phyloP scores from a whole-genome alignment of 1,140 invertebrate genomes.

The Thaumatotibia leucotreta region DNA sequence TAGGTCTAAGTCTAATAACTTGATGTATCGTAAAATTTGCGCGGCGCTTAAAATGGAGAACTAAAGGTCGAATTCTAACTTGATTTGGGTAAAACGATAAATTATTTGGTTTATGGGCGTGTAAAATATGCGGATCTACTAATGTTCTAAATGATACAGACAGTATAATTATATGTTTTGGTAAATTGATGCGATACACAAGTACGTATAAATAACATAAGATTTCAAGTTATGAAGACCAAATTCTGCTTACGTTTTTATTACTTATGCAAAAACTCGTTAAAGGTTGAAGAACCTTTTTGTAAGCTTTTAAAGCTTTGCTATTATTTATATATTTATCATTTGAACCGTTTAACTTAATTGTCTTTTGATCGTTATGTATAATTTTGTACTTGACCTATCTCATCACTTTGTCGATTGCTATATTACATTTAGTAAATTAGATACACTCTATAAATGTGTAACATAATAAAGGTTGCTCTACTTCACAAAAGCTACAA shows the following conservation, averaged over 20 bases:
- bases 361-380: no score
- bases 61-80: background rate
- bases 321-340: background rate
- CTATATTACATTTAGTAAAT: no score
- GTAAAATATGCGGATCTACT: background rate
- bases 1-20: background rate
- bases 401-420: no score
- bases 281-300: no score
- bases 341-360: no score
- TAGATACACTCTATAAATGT: background rate
- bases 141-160: background rate
- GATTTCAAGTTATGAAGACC: no score
- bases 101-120: background rate
- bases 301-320: no score
- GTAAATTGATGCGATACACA: background rate
- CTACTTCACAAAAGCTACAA: slow-evolving; percentile 21
- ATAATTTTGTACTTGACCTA: no score
- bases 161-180: slow-evolving; percentile 2
- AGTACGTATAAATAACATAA: background rate
- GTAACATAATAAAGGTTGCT: background rate
- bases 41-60: background rate
- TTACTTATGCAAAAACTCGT: no score
- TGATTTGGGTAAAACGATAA: slow-evolving; percentile 1
- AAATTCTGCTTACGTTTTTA: no score
- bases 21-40: background rate